Evolutionary conservation across 2,888 invertebrate genomes (phyloP).

Genomic region (Caradrina clavipalpis): DNA sequence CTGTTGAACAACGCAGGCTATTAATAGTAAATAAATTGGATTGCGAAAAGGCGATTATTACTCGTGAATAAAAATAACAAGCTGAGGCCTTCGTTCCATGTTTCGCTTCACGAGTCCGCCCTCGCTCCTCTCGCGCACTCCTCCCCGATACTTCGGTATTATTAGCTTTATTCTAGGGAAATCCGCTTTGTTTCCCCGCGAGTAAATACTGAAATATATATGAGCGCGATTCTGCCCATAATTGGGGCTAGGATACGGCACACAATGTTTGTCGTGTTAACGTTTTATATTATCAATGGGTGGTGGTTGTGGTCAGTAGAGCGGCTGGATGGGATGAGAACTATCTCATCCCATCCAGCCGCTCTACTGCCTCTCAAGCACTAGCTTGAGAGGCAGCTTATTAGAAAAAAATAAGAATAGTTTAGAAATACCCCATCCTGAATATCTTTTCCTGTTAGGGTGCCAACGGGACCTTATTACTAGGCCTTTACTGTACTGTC

Average conservation of each 20-base stretch:
- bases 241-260: constrained; percentile 51
- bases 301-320: not conserved
- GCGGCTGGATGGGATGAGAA: not conserved
- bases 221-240: constrained; percentile 72
- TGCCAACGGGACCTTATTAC: too few relatives aligned
- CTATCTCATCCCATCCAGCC: too few relatives aligned
- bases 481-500: too few relatives aligned
- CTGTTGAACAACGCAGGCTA: not conserved
- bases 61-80: not conserved
- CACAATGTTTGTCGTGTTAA: constrained; percentile 45
- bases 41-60: too few relatives aligned
- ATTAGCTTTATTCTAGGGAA: constrained; percentile 82
- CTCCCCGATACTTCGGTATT: constrained; percentile 71
- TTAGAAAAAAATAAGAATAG: too few relatives aligned
- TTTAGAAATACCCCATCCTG: too few relatives aligned
- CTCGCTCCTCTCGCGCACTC: constrained; percentile 31
- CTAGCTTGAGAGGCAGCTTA: not conserved
- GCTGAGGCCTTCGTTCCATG: not conserved
- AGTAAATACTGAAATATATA: constrained; percentile 83
- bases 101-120: constrained; percentile 6
- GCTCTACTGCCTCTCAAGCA: too few relatives aligned
- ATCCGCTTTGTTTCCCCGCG: constrained; percentile 77
- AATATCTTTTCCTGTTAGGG: too few relatives aligned
- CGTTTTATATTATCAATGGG: constrained; percentile 27
- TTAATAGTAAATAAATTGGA: too few relatives aligned